Evolutionary conservation across 2,113 vertebrate genomes (phyloP).

Genomic region (Hippoglossus stenolepis): DNA sequence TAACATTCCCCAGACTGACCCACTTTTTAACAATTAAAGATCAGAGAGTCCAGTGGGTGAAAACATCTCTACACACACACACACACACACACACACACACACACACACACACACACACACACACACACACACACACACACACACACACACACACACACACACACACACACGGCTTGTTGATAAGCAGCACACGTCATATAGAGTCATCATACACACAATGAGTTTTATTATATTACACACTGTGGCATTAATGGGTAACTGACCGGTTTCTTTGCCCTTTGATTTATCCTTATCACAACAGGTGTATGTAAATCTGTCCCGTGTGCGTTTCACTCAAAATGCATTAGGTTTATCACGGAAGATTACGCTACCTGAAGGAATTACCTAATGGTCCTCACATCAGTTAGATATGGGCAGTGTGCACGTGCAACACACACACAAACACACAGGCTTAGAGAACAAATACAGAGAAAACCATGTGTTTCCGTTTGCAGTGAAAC

Average conservation of each 20-base stretch:
- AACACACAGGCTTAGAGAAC: constrained; percentile 14
- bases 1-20: constrained; percentile 51
- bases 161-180: constrained; percentile 11
- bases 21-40: constrained; percentile 61
- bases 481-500: constrained; percentile 64
- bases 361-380: constrained; percentile 64
- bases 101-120: background rate
- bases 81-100: background rate
- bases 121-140: background rate
- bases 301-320: constrained; percentile 36
- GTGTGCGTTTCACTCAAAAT: constrained; percentile 51
- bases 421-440: constrained; percentile 31
- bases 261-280: constrained; percentile 32
- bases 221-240: constrained; percentile 27
- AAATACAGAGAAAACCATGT: constrained; percentile 52
- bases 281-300: constrained; percentile 57
- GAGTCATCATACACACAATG: constrained; percentile 35
- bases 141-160: too few relatives aligned
- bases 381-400: constrained; percentile 52
- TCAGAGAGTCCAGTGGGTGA: constrained; percentile 30
- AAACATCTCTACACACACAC: constrained; percentile 1
- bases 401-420: constrained; percentile 28
- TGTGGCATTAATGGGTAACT: constrained; percentile 54
- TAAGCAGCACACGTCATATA: constrained; percentile 40
- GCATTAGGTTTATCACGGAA: constrained; percentile 53